phyloP scores from a whole-genome alignment of 1,140 invertebrate genomes.

The Propsilocerus akamusi region DNA sequence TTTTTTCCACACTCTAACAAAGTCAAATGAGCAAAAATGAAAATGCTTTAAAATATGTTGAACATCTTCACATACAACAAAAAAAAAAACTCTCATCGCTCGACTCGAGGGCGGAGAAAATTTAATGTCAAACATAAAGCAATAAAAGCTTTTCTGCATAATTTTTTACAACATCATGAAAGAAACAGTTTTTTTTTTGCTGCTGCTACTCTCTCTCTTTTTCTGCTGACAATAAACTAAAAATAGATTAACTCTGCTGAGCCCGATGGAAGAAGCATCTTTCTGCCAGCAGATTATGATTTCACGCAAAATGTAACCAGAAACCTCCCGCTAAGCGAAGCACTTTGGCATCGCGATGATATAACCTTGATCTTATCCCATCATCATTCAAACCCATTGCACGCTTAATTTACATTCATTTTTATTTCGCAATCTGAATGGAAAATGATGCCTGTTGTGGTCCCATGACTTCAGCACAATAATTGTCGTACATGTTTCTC shows the following conservation, averaged over 20 bases:
- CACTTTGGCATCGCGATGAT: neutral
- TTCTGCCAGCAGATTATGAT: too few relatives aligned
- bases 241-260: neutral
- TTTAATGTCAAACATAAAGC: slow-evolving; percentile 2
- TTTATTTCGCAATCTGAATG: too few relatives aligned
- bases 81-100: neutral
- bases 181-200: neutral
- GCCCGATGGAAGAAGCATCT: too few relatives aligned
- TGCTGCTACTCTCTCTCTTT: neutral
- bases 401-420: neutral
- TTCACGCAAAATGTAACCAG: too few relatives aligned
- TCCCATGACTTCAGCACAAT: too few relatives aligned
- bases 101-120: neutral
- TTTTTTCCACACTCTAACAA: too few relatives aligned
- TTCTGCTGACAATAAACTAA: neutral
- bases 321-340: neutral
- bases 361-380: neutral
- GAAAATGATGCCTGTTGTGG: too few relatives aligned
- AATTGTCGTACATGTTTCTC: too few relatives aligned
- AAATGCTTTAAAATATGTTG: neutral
- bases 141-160: neutral
- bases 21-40: neutral
- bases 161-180: neutral
- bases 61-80: neutral
- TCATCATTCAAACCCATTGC: neutral